Percentiles rank a stretch among this genome's conserved stretches.
Evolutionary conservation across 2,888 invertebrate genomes (phyloP).

Genomic region (Belgica antarctica): DNA sequence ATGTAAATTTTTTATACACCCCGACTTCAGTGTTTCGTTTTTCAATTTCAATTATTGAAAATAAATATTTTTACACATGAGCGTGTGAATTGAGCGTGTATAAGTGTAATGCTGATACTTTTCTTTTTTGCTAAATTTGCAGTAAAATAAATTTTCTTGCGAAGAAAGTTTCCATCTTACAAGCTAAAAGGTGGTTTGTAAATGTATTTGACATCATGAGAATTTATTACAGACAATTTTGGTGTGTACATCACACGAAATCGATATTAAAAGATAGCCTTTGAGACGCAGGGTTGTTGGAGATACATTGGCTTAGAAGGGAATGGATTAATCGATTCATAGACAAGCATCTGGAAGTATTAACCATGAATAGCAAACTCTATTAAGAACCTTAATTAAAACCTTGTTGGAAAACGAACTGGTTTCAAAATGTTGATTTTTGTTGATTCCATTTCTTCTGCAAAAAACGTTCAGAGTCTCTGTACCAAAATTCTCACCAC

Average conservation of each 20-base stretch:
- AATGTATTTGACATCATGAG: conserved; percentile 43
- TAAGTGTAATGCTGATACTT: not conserved
- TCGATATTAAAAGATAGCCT: conserved; percentile 23
- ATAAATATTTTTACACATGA: conserved; percentile 34
- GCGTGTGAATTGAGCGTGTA: not conserved
- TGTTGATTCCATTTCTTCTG: too few relatives aligned
- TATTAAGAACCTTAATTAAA: too few relatives aligned
- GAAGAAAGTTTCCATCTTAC: not conserved
- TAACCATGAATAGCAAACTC: not conserved
- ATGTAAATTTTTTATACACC: conserved; percentile 42
- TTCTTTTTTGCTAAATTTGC: conserved; percentile 16
- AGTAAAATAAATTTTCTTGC: conserved; percentile 37
- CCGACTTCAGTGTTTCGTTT: conserved; percentile 33
- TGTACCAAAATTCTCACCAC: too few relatives aligned
- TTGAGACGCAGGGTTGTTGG: conserved; percentile 18
- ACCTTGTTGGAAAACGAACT: too few relatives aligned
- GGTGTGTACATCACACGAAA: conserved; percentile 6
- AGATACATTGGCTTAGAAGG: not conserved
- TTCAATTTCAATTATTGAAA: conserved; percentile 44
- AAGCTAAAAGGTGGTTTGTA: too few relatives aligned
- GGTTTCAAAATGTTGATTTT: too few relatives aligned
- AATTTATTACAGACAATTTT: conserved; percentile 41
- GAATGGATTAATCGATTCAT: not conserved
- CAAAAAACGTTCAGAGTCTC: too few relatives aligned
- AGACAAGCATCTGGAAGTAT: too few relatives aligned